Percentiles rank a stretch among this genome's conserved stretches.
Evolutionary conservation across 2,797 vertebrate genomes (phyloP).

Genomic region (Semotilus atromaculatus): DNA sequence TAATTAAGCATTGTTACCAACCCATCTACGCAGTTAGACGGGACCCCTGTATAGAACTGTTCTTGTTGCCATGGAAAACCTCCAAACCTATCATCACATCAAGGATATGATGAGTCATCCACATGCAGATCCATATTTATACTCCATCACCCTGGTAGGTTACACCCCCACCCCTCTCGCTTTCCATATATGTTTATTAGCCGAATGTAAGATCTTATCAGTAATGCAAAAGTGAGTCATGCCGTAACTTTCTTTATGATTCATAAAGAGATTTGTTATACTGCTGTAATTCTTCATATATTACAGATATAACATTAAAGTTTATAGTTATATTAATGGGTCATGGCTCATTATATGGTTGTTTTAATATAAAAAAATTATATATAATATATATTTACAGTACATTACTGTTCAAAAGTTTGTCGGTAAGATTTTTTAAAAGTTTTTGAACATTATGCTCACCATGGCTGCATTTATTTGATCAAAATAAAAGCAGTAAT

Average conservation of each 20-base stretch:
- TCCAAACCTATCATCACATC: slow-evolving; percentile 35
- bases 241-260: background rate
- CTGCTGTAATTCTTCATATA: background rate
- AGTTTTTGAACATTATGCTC: background rate
- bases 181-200: slow-evolving; percentile 17
- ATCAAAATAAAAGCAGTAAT: background rate
- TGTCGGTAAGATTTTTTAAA: background rate
- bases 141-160: slow-evolving; percentile 8
- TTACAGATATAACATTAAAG: background rate
- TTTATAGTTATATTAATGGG: background rate
- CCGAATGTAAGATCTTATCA: background rate
- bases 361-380: too few relatives aligned
- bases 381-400: background rate
- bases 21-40: slow-evolving; percentile 1
- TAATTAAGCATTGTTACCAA: slow-evolving; percentile 24
- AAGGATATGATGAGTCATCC: slow-evolving; percentile 48
- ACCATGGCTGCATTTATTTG: background rate
- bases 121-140: slow-evolving; percentile 45
- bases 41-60: background rate
- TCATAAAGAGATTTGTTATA: background rate
- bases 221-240: slow-evolving; percentile 16
- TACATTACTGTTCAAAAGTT: background rate
- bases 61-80: slow-evolving; percentile 40
- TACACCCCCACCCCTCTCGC: background rate
- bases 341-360: background rate